phyloP scores from a whole-genome alignment of 2,888 invertebrate genomes.

The Leptarthrus brevirostris region DNA sequence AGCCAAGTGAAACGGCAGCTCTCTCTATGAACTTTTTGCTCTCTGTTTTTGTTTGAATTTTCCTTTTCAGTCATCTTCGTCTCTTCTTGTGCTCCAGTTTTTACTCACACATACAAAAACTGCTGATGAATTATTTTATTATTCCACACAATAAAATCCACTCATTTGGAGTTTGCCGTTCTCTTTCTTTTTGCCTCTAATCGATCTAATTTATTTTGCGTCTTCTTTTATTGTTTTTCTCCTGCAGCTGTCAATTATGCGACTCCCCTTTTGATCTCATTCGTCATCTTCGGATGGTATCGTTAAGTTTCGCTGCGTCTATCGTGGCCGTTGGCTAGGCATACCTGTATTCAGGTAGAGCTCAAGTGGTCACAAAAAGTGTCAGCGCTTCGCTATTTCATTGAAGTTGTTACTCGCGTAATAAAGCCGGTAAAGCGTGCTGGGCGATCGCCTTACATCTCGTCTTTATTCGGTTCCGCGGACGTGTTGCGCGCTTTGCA shows the following conservation, averaged over 20 bases:
- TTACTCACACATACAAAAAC: neutral
- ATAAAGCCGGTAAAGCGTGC: conserved; percentile 36
- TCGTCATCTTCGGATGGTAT: conserved; percentile 32
- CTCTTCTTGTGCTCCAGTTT: neutral
- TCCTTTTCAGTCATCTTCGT: conserved; percentile 3
- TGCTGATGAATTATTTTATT: neutral
- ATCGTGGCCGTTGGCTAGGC: conserved; percentile 8
- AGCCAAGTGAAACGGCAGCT: conserved; percentile 13
- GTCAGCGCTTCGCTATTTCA: conserved; percentile 29
- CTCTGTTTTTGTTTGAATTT: conserved; percentile 37
- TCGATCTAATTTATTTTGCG: conserved; percentile 6
- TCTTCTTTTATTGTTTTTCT: neutral
- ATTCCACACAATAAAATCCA: neutral
- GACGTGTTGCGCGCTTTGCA: conserved; percentile 41
- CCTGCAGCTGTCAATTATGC: conserved; percentile 16
- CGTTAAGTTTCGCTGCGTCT: neutral
- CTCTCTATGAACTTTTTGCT: conserved; percentile 16
- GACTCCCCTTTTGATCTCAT: conserved; percentile 31
- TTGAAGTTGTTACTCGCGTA: conserved; percentile 29
- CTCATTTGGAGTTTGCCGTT: neutral
- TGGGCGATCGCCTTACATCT: conserved; percentile 34
- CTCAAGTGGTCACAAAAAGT: conserved; percentile 7
- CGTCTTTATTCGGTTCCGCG: too few species aligned
- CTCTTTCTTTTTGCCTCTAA: neutral
- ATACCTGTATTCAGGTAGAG: too few species aligned